Evolutionary conservation across 92 coral and sea anemone genomes (phyloP), one percentile per base, ranked within the genome.

Genomic region (Actinernus sp.): DNA sequence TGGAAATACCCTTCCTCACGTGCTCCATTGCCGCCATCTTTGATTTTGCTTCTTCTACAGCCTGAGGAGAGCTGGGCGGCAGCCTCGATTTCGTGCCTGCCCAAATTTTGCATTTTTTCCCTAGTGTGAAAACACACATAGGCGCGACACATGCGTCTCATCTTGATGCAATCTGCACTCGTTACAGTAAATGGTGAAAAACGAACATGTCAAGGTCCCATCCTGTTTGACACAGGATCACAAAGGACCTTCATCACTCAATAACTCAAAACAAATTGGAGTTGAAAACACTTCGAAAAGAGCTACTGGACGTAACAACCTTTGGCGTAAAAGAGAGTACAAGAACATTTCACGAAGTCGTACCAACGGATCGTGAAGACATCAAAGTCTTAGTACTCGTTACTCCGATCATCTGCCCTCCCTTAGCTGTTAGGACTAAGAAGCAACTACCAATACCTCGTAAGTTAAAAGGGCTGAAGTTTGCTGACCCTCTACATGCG

Each of bases 161-260:
- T 52, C 63, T 40, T 22, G 54, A 69, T 68, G 79, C 79, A 72
- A 72, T 49, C 70, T 31, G 70, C 79, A 31, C 23, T 72, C n/a
- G 65, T 51, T 1, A 62, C 58, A 49, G 65, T 58, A 17, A 34
- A 24, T 19, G 65, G 65, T 33, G n/a, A 21, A 22, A 34, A 58
- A 58, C 65, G 41, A 23, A 22, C 37, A 20, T 22, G 21, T 58
- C 65, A 34, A 58, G 65, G 48, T 33, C 48, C 48, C 65, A 58
- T 58, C 65, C 65, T n/a, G n/a, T n/a, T n/a, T n/a, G n/a, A n/a
- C n/a, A n/a, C n/a, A n/a, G n/a, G n/a, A n/a, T n/a, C n/a, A n/a
- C n/a, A n/a, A n/a, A n/a, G n/a, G n/a, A n/a, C n/a, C n/a, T n/a
- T n/a, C n/a, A n/a, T n/a, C n/a, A 9, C 12, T 34, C 40, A 1